Evolutionary conservation across 1,140 invertebrate genomes (phyloP).

Genomic region (Drosophila teissieri): DNA sequence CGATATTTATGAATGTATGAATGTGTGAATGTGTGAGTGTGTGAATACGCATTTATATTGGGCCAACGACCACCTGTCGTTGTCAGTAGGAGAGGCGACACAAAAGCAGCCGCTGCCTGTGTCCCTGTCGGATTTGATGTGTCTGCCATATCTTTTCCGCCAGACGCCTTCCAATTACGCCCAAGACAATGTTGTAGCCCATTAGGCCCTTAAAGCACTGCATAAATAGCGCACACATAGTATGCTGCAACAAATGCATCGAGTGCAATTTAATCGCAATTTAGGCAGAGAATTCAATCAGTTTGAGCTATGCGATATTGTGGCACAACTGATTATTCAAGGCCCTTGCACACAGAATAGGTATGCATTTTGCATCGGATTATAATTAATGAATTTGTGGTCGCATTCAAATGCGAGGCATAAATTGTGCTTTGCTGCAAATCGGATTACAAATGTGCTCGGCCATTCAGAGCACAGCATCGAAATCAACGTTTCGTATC

Average conservation of each 20-base stretch:
- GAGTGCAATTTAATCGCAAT: constrained; percentile 1
- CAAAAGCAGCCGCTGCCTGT: constrained; percentile 21
- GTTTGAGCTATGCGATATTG: not conserved
- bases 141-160: constrained; percentile 21
- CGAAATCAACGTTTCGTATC: constrained; percentile 14
- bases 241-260: not conserved
- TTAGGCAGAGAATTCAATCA: not conserved
- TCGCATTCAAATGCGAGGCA: constrained; percentile 25
- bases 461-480: constrained; percentile 13
- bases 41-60: not conserved
- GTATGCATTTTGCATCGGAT: constrained; percentile 22
- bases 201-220: not conserved
- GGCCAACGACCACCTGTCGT: constrained; percentile 72
- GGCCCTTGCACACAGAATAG: not conserved
- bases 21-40: too few species aligned
- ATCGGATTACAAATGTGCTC: constrained; percentile 30
- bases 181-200: constrained; percentile 43
- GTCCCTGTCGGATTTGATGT: constrained; percentile 17
- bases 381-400: constrained; percentile 41
- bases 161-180: constrained; percentile 76
- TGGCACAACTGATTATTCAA: not conserved
- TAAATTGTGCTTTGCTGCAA: constrained; percentile 26
- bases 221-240: not conserved
- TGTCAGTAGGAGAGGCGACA: constrained; percentile 55
- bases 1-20: constrained; percentile 9